Evolutionary conservation across 1,140 invertebrate genomes (phyloP).

Genomic region (Dendrolimus kikuchii): DNA sequence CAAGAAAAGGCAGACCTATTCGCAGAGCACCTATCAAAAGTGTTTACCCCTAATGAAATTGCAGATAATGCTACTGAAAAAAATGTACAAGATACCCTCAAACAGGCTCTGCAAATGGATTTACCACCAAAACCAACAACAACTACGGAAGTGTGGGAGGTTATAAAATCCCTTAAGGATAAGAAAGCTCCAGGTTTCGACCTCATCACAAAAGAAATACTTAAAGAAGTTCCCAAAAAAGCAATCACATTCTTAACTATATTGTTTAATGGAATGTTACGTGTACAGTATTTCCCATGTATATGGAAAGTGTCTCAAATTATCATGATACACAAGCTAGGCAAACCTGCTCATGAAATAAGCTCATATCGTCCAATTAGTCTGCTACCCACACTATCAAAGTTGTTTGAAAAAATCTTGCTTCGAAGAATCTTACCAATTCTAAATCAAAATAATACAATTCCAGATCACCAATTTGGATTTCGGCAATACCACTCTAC

Average conservation of each 20-base stretch:
- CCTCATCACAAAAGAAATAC: conserved; percentile 3
- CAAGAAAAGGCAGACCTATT: conserved; percentile 8
- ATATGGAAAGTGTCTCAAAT: conserved; percentile 6
- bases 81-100: not conserved
- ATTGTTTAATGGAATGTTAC: conserved; percentile 1
- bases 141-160: not conserved
- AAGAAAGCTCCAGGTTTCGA: conserved; percentile 12
- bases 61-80: conserved; percentile 8
- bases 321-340: conserved; percentile 5
- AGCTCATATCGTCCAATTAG: conserved; percentile 4
- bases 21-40: conserved; percentile 6
- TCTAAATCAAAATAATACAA: not conserved
- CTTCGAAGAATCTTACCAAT: not conserved
- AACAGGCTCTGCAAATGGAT: conserved; percentile 7
- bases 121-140: conserved; percentile 3
- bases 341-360: not conserved
- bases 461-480: conserved; percentile 2
- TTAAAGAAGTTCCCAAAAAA: conserved; percentile 2
- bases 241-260: not conserved
- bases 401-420: not conserved
- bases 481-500: not conserved
- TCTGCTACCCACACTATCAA: not conserved
- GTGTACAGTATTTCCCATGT: conserved; percentile 3
- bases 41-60: conserved; percentile 12
- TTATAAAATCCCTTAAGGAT: not conserved